Evolutionary conservation across 2,888 invertebrate genomes (phyloP).

Genomic region (Anarsia innoxiella): DNA sequence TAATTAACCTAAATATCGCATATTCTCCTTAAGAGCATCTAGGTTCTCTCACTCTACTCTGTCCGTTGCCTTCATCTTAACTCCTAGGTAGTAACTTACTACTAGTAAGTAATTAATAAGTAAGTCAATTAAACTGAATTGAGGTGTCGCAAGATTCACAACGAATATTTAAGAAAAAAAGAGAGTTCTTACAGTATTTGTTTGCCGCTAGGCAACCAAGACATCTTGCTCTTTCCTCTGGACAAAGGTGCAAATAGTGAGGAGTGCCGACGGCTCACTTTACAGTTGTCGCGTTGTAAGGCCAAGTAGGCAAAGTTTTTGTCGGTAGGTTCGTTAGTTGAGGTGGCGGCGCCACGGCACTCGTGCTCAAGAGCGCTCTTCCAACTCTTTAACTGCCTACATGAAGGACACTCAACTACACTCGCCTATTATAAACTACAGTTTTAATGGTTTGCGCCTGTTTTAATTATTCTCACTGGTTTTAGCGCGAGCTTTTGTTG

Average conservation of each 20-base stretch:
- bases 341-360: constrained; percentile 67
- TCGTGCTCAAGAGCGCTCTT: constrained; percentile 66
- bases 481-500: constrained; percentile 41
- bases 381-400: constrained; percentile 75
- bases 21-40: too few relatives aligned
- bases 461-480: constrained; percentile 64
- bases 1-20: too few relatives aligned
- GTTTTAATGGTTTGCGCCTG: constrained; percentile 70
- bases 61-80: too few relatives aligned
- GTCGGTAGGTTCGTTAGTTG: constrained; percentile 64
- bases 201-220: too few relatives aligned
- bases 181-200: too few relatives aligned
- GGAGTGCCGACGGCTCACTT: not conserved
- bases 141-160: too few relatives aligned
- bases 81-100: too few relatives aligned
- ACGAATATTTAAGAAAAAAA: too few relatives aligned
- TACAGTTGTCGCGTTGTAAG: constrained; percentile 19
- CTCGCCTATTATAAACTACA: constrained; percentile 73
- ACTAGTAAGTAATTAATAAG: too few relatives aligned
- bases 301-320: constrained; percentile 26
- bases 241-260: constrained; percentile 5
- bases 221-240: constrained; percentile 1
- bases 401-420: constrained; percentile 69
- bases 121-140: too few relatives aligned
- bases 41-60: too few relatives aligned